Percentiles rank a stretch among this genome's conserved stretches.
phyloP scores from a whole-genome alignment of 2,888 invertebrate genomes.

The Drosophila picticornis region DNA sequence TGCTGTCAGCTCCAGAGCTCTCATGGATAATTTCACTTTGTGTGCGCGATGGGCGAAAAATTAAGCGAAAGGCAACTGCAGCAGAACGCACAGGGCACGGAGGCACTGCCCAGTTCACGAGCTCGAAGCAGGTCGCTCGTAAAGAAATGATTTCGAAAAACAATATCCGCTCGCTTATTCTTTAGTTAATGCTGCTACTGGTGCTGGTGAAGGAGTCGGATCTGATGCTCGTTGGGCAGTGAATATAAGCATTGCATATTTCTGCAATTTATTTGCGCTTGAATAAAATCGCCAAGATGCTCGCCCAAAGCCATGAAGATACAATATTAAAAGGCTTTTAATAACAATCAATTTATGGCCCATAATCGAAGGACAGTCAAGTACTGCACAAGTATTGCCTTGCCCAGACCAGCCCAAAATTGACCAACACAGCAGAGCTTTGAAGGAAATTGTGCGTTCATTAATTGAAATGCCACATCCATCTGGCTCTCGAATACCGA shows the following conservation, averaged over 20 bases:
- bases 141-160: conserved; percentile 74
- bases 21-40: conserved; percentile 75
- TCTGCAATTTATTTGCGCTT: conserved; percentile 73
- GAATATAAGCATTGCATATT: conserved; percentile 74
- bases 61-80: conserved; percentile 54
- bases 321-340: conserved; percentile 69
- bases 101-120: conserved; percentile 18
- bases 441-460: conserved; percentile 39
- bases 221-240: conserved; percentile 39
- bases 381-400: neutral
- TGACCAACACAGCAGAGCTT: conserved; percentile 7
- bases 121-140: conserved; percentile 28
- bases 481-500: conserved; percentile 42
- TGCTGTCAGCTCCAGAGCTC: conserved; percentile 46
- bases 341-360: conserved; percentile 64
- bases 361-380: conserved; percentile 56
- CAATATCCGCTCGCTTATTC: conserved; percentile 70
- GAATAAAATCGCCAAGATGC: conserved; percentile 61
- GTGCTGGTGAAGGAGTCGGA: conserved; percentile 16
- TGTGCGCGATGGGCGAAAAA: conserved; percentile 75
- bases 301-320: conserved; percentile 30
- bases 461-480: conserved; percentile 38
- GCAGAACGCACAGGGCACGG: neutral
- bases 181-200: conserved; percentile 35
- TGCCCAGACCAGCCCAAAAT: conserved; percentile 2